phyloP scores from a whole-genome alignment of 2,888 invertebrate genomes.

The Orthonevra nobilis region DNA sequence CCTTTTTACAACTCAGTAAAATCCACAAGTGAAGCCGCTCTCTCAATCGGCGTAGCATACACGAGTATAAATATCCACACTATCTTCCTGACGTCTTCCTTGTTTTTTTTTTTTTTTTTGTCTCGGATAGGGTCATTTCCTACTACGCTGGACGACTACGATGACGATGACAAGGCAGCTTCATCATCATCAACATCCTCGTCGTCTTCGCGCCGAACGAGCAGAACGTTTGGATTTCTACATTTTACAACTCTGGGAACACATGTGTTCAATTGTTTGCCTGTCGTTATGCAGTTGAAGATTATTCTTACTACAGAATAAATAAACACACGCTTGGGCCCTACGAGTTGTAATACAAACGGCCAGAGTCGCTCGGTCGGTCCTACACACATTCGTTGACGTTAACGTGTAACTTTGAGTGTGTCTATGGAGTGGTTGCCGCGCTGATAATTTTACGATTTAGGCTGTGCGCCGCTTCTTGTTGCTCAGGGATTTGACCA shows the following conservation, averaged over 20 bases:
- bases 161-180: constrained; percentile 36
- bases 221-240: constrained; percentile 34
- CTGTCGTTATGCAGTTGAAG: constrained; percentile 47
- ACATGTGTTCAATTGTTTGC: constrained; percentile 67
- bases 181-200: constrained; percentile 5
- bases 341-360: constrained; percentile 1
- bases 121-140: constrained; percentile 59
- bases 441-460: constrained; percentile 47
- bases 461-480: constrained; percentile 4
- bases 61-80: constrained; percentile 19
- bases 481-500: constrained; percentile 15
- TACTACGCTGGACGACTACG: constrained; percentile 33
- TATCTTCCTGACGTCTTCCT: constrained; percentile 31
- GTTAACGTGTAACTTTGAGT: constrained; percentile 39
- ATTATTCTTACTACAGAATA: constrained; percentile 60
- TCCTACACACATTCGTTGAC: no score
- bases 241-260: constrained; percentile 64
- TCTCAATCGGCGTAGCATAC: no score
- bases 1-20: constrained; percentile 2
- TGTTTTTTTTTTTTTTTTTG: no score
- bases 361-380: neutral
- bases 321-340: constrained; percentile 39
- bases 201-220: neutral
- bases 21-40: constrained; percentile 30
- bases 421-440: constrained; percentile 11